phyloP scores from a whole-genome alignment of 2,797 vertebrate genomes.

The Sebastiscus albofasciatus region DNA sequence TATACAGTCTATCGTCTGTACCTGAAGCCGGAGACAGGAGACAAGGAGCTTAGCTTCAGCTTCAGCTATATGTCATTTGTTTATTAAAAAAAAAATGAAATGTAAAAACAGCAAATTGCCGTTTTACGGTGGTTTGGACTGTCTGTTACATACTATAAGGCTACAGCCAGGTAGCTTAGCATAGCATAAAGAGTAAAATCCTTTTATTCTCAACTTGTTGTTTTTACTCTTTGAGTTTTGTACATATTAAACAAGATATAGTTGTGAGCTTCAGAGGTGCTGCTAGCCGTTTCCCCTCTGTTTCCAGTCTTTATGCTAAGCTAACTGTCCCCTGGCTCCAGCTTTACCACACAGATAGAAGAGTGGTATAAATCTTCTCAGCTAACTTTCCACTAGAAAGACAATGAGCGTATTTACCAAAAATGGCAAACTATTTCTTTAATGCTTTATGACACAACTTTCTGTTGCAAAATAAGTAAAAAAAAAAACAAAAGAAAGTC shows the following conservation, averaged over 20 bases:
- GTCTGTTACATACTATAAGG: background rate
- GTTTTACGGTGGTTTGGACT: background rate
- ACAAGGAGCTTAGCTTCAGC: background rate
- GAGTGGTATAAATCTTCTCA: background rate
- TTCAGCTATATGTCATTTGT: background rate
- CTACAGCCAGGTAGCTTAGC: background rate
- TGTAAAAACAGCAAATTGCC: background rate
- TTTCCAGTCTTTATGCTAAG: background rate
- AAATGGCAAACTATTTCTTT: background rate
- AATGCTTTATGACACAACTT: slow-evolving; percentile 30
- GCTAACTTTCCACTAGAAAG: background rate
- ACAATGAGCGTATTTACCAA: background rate
- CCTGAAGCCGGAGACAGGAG: background rate
- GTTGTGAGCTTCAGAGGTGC: too few relatives aligned
- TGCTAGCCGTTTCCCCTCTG: too few relatives aligned
- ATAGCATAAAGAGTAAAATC: background rate
- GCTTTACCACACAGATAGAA: background rate
- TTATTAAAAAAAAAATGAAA: background rate
- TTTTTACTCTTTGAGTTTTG: background rate
- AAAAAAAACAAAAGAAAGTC: background rate
- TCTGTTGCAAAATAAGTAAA: background rate
- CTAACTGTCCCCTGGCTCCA: background rate
- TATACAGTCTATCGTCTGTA: background rate
- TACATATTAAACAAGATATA: background rate
- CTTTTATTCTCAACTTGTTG: background rate